Evolutionary conservation across 2,888 invertebrate species (phyloP), one percentile per base, ranked within the genome.

Genomic region (Pseudococcus viburni): DNA sequence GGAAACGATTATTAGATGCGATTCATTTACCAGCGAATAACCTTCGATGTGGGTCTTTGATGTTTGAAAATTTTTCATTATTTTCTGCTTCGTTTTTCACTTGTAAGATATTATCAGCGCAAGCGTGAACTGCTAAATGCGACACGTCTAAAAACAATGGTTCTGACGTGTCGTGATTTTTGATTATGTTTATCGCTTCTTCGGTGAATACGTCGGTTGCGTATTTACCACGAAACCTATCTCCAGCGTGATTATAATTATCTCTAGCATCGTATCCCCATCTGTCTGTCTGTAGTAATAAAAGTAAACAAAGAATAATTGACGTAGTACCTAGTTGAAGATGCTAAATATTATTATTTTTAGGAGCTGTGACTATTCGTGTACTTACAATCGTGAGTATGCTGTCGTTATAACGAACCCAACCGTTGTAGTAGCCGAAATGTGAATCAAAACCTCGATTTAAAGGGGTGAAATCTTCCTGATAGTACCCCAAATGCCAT

Each of bases 111-210:
- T 95, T 94, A 0, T 93, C 92, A 90, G 96, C 96, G 9, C 93
- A 95, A 0, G 95, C 93, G 91, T 98, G 98, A 0, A 95, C 94
- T 0, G 97, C 97, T 80, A 95, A 92, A 91, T 97, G 97, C 0
- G 95, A 94, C 77, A 98, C 90, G 92, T 96, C 94, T 89, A 98
- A 92, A 91, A 97, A 97, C 89, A 98, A 92, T 0, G 98, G 97
- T 90, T 90, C 64, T 11, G 77, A 39, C 0, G 90, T 90, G 59
- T 88, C 46, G 89, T 94, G 94, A n/a, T 92, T 91, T n/a, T 92
- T 91, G 73, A 95, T 94, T 11, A 94, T 90, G 22, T 91, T 92
- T 77, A 94, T 92, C 0, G 95, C 94, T 91, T 95, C 94, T 17
- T 93, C 91, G 0, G 94, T 95, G 89, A 96, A 94, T 59, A 96